Evolutionary conservation across 2,888 invertebrate species (phyloP).

Genomic region (Bembecia ichneumoniformis): DNA sequence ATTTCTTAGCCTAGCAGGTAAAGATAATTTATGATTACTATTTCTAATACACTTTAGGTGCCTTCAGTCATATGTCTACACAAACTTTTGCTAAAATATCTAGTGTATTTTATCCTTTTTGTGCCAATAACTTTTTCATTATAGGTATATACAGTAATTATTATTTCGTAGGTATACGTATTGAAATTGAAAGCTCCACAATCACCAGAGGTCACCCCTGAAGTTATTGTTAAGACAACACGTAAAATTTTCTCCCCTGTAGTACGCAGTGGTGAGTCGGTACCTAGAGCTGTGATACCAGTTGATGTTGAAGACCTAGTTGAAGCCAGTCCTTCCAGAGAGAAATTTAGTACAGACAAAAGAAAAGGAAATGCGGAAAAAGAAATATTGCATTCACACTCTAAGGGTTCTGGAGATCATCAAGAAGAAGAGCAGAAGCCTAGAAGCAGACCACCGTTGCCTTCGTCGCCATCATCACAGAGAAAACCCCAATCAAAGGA

Average conservation of each 20-base stretch:
- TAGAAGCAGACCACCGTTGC: conserved; percentile 68
- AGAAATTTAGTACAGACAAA: conserved; percentile 14
- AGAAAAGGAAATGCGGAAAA: conserved; percentile 25
- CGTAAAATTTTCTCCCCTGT: conserved; percentile 85
- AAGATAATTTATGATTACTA: no score
- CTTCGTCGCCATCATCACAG: conserved; percentile 74
- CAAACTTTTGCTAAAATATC: neutral
- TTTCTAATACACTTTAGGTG: no score
- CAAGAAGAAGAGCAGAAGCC: conserved; percentile 51
- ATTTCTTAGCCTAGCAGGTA: no score
- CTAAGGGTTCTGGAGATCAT: conserved; percentile 48
- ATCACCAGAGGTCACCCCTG: conserved; percentile 58
- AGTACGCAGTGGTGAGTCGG: conserved; percentile 69
- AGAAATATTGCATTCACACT: conserved; percentile 21
- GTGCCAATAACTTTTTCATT: neutral
- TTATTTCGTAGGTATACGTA: conserved; percentile 44
- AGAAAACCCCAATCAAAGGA: conserved; percentile 70
- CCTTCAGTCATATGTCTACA: no score
- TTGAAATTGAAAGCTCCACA: conserved; percentile 58
- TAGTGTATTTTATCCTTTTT: no score
- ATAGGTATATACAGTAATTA: neutral
- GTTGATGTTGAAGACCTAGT: conserved; percentile 52
- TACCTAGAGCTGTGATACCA: conserved; percentile 66
- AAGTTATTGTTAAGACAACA: conserved; percentile 85
- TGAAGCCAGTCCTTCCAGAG: conserved; percentile 38